Evolutionary conservation across 2,113 vertebrate species (phyloP), one percentile per base, ranked within the genome.

Genomic region (Microcebus griseorufus): DNA sequence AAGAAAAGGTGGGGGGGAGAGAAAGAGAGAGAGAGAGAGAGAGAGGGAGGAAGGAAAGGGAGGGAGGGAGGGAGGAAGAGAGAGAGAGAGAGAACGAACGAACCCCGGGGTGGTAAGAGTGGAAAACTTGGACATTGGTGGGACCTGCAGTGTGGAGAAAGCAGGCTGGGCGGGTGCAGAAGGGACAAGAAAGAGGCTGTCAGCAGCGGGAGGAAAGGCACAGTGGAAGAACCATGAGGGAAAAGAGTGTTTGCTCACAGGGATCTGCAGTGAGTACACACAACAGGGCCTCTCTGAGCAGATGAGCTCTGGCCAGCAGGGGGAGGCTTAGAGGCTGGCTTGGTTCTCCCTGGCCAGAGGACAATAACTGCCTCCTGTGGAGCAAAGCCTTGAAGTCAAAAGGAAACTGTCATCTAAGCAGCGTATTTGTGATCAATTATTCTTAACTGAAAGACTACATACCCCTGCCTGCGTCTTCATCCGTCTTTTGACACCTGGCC

Each of bases 121-220:
- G 69, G 90, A 65, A 62, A 60, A 23, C 27, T 0, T 1, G 3
- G 3, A 18, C 2, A 18, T 1, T 17, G 51, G 25, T 0, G 1
- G 34, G 37, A 20, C 45, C 9, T 42, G 9, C 1, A 1, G n/a
- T 1, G 5, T 18, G n/a, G 32, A 51, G 79, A 25, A 8, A 58
- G 37, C 16, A 81, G 80, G 32, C 14, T 4, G 12, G 45, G 18
- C 16, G 67, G 37, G 22, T 34, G 12, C 17, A 17, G 48, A 32
- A 11, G 17, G 3, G 4, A 25, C 13, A 11, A 58, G 42, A 27
- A 22, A 5, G 20, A 14, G 62, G 32, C 9, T 9, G 37, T 12
- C 4, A 14, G 23, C 1, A 8, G 37, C 53, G 34, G 48, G 9
- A 48, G 29, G 55, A 37, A 23, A 14, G 60, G 18, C 29, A 18